Evolutionary conservation across 1,140 invertebrate species (phyloP).

Genomic region (Akabosia matsudoensis): DNA sequence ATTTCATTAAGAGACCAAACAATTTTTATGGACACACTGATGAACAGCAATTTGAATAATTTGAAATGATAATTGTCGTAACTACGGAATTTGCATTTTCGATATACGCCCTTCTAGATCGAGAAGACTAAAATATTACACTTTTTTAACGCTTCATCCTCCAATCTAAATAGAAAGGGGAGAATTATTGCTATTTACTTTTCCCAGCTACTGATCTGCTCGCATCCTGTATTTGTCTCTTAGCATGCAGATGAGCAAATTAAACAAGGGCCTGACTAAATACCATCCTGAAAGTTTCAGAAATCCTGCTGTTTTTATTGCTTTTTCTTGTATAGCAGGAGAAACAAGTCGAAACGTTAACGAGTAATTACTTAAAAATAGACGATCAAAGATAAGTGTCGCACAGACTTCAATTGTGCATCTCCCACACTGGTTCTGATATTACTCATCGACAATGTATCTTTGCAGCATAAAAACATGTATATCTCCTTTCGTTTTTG

Average conservation of each 20-base stretch:
- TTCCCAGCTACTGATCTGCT: not conserved
- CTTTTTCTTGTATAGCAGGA: not conserved
- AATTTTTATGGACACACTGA: not conserved
- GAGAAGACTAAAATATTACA: too few relatives aligned
- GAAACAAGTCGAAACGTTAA: conserved; percentile 10
- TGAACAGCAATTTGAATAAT: conserved; percentile 19
- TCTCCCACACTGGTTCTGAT: too few relatives aligned
- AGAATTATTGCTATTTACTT: not conserved
- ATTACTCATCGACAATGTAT: too few relatives aligned
- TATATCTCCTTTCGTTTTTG: too few relatives aligned
- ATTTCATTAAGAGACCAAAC: not conserved
- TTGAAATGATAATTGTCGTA: conserved; percentile 4
- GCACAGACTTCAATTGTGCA: too few relatives aligned
- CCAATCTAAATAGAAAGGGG: not conserved
- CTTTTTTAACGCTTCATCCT: not conserved
- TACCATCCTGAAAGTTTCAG: conserved; percentile 7
- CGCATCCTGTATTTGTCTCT: too few relatives aligned
- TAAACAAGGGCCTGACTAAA: conserved; percentile 23
- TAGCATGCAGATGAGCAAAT: conserved; percentile 15
- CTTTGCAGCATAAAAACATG: not conserved
- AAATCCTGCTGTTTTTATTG: conserved; percentile 21
- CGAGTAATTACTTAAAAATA: not conserved
- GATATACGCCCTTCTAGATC: too few relatives aligned
- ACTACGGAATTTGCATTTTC: too few relatives aligned
- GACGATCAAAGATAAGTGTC: too few relatives aligned